Evolutionary conservation across 2,113 vertebrate species (phyloP).

Genomic region (Phalacrocorax carbo): DNA sequence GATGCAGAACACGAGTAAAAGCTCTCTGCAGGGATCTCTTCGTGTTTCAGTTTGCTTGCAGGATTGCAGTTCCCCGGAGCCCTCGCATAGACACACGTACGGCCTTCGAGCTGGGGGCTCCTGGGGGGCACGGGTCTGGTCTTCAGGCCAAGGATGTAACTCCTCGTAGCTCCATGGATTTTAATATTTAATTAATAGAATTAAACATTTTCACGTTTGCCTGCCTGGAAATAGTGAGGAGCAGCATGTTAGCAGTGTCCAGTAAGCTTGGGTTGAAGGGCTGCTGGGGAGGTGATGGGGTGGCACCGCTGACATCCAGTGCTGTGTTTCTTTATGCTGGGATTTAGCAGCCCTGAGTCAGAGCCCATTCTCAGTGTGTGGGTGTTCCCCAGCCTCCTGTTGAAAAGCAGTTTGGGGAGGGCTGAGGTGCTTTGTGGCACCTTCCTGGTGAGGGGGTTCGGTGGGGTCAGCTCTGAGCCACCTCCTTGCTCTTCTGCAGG

Average conservation of each 20-base stretch:
- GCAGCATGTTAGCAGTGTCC: rapidly evolving
- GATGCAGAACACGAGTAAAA: neutral
- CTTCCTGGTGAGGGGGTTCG: neutral
- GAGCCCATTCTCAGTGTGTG: too few species aligned
- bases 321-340: neutral
- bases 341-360: too few species aligned
- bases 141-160: neutral
- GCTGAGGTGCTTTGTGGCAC: neutral
- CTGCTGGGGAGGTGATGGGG: neutral
- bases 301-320: neutral
- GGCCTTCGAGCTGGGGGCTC: neutral
- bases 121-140: neutral
- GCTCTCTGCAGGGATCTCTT: rapidly evolving
- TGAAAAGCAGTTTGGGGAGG: neutral
- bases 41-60: rapidly evolving
- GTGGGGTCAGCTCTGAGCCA: rapidly evolving
- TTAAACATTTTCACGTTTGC: neutral
- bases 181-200: neutral
- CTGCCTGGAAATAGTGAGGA: neutral
- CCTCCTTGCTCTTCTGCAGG: neutral
- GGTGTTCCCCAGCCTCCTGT: neutral
- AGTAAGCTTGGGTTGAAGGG: neutral
- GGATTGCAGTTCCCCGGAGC: neutral
- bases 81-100: rapidly evolving
- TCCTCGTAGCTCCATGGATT: rapidly evolving